Evolutionary conservation across 2,797 vertebrate genomes (phyloP), one percentile per base, ranked within the genome.

Genomic region (Crax fasciolata): DNA sequence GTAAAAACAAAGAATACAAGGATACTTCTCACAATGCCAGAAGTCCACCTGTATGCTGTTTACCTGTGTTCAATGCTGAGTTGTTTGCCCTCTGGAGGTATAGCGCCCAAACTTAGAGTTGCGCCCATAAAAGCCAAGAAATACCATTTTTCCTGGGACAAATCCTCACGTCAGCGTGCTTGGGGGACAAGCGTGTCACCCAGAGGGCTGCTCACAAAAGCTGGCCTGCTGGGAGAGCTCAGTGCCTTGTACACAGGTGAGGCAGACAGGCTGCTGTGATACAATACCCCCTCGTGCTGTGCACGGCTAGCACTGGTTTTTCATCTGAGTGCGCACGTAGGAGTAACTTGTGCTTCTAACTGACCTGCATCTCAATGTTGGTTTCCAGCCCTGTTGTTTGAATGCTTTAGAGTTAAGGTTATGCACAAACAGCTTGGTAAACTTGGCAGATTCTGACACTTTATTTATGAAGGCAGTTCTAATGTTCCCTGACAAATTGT

Each of bases 401-500:
- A 83, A 67, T 2, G 4, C 35, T 43, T 21, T 13, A 8, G 65
- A 85, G 85, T 19, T 61, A 70, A 62, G 84, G 32, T 51, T 25
- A 61, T 41, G 75, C 84, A 35, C 17, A 85, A 84, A 76, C 70
- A 58, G 68, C 77, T 67, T 30, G 25, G 63, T 71, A 57, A 90
- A 73, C 35, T 81, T 91, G 85, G 84, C 87, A 79, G 57, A 43
- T 73, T 77, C 70, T 90, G 84, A 52, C 35, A 35, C 71, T 86
- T 49, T 17, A 81, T 93, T 94, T 91, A 58, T 52, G 41, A 74
- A 88, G 21, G 74, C 84, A 84, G 58, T 81, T 84, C 71, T 72
- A 76, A 83, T 85, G 90, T 87, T 82, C 87, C 62, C 66, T 89
- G 58, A 75, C 59, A 72, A 93, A 87, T 71, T 78, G 62, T 78